These are phyloP conservation scores for Oncorhynchus tshawytscha DNA, from an alignment of 2,113 vertebrate genomes.

Conservation along the genomic window DNA sequence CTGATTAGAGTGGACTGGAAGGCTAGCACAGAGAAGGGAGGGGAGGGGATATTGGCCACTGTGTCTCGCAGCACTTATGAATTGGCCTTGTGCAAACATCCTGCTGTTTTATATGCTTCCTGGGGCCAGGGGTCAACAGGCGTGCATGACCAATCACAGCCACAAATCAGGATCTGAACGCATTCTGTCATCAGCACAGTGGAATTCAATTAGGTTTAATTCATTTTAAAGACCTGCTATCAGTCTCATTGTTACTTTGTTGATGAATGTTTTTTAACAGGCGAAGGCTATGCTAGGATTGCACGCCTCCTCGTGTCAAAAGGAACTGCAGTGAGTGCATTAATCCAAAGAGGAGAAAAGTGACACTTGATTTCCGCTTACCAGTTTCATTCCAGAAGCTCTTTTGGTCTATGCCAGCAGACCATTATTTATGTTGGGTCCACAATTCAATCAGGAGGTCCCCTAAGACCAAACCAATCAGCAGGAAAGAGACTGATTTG, in stretches of 20 bases:
- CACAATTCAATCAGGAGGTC: constrained; percentile 33
- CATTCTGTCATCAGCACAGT: constrained; percentile 46
- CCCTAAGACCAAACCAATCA: constrained; percentile 38
- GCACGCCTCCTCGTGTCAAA: neutral
- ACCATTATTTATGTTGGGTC: constrained; percentile 34
- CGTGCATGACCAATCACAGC: constrained; percentile 57
- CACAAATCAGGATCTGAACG: constrained; percentile 59
- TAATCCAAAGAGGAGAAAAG: constrained; percentile 19
- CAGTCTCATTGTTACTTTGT: constrained; percentile 27
- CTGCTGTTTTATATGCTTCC: constrained; percentile 70
- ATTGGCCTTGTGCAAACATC: constrained; percentile 67
- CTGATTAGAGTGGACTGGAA: constrained; percentile 42
- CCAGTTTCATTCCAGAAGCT: constrained; percentile 5
- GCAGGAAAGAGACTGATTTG: constrained; percentile 29
- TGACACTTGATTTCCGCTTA: constrained; percentile 15
- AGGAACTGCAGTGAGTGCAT: constrained; percentile 19
- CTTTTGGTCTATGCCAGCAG: constrained; percentile 12
- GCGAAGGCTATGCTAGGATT: too few relatives aligned
- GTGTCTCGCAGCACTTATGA: constrained; percentile 48
- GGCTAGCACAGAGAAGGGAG: neutral
- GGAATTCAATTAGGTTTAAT: constrained; percentile 53
- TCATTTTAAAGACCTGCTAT: constrained; percentile 30
- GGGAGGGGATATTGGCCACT: constrained; percentile 10
- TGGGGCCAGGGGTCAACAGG: constrained; percentile 56
- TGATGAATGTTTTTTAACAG: constrained; percentile 54